phyloP scores from a whole-genome alignment of 1,140 invertebrate species.

The Oncopeltus fasciatus region DNA sequence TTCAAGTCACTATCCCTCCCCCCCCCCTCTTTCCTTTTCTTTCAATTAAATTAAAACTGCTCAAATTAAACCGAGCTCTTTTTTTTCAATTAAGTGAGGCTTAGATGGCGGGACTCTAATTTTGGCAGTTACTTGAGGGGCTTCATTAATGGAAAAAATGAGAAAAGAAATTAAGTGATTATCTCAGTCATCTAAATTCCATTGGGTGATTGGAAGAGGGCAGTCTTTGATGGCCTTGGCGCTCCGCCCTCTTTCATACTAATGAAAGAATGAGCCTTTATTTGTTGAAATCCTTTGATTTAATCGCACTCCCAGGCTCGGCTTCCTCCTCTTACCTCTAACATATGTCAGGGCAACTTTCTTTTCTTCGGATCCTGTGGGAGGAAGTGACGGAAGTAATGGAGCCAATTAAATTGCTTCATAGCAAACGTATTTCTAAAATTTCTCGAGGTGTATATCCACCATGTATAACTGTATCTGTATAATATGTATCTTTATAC shows the following conservation, averaged over 20 bases:
- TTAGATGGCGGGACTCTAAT: neutral
- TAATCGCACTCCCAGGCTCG: neutral
- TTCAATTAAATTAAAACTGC: slow-evolving; percentile 6
- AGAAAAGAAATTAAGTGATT: slow-evolving; percentile 9
- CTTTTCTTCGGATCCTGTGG: too few species aligned
- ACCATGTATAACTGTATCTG: too few species aligned
- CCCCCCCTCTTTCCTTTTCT: neutral
- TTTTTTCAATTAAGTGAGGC: slow-evolving; percentile 5
- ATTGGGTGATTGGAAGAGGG: neutral
- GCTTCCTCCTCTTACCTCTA: too few species aligned
- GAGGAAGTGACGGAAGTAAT: too few species aligned
- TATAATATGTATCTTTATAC: too few species aligned
- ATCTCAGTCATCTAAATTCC: slow-evolving; percentile 9
- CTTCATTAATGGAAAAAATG: slow-evolving; percentile 10
- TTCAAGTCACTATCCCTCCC: neutral
- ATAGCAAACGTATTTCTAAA: too few species aligned
- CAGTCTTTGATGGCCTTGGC: neutral
- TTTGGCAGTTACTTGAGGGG: slow-evolving; percentile 8
- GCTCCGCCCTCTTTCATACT: neutral
- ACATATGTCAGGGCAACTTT: too few species aligned
- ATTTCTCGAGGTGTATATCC: too few species aligned
- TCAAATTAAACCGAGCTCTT: neutral
- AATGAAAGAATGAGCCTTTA: slow-evolving; percentile 8
- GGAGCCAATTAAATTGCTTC: too few species aligned
- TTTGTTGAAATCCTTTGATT: slow-evolving; percentile 6